phyloP scores from a whole-genome alignment of 2,797 vertebrate genomes.

The Coregonus sp. region DNA sequence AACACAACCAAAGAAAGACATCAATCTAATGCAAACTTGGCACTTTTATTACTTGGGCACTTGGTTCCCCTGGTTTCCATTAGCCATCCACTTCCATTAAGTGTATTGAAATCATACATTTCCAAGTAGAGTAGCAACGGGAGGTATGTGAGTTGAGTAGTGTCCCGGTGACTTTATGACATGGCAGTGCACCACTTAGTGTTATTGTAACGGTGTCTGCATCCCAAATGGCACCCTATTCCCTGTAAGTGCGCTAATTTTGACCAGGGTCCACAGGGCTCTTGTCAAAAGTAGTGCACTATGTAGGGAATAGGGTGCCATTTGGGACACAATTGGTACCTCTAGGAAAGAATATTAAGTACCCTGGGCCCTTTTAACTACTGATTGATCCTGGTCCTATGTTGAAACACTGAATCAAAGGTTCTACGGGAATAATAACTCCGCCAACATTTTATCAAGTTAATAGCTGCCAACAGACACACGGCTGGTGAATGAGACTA shows the following conservation, averaged over 20 bases:
- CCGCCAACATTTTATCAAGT: not conserved
- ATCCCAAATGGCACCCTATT: no score
- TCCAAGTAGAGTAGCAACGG: not conserved
- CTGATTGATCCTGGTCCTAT: not conserved
- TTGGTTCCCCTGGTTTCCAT: not conserved
- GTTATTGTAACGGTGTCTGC: not conserved
- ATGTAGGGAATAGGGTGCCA: no score
- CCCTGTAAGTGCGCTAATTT: no score
- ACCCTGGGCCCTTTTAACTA: not conserved
- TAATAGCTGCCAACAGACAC: not conserved
- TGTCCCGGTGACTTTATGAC: not conserved
- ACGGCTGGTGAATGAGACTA: not conserved
- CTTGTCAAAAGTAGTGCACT: no score
- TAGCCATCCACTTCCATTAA: not conserved
- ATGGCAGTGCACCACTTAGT: not conserved
- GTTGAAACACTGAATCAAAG: not conserved
- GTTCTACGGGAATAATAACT: not conserved
- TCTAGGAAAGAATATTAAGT: not conserved
- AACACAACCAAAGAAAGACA: not conserved
- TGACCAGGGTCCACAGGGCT: no score
- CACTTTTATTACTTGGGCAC: not conserved
- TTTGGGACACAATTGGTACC: no score
- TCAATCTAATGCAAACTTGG: not conserved
- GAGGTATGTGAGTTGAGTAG: not conserved
- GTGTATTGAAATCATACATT: constrained; percentile 11